phyloP scores from a whole-genome alignment of 2,888 invertebrate genomes.

The Cephus pygmeus region DNA sequence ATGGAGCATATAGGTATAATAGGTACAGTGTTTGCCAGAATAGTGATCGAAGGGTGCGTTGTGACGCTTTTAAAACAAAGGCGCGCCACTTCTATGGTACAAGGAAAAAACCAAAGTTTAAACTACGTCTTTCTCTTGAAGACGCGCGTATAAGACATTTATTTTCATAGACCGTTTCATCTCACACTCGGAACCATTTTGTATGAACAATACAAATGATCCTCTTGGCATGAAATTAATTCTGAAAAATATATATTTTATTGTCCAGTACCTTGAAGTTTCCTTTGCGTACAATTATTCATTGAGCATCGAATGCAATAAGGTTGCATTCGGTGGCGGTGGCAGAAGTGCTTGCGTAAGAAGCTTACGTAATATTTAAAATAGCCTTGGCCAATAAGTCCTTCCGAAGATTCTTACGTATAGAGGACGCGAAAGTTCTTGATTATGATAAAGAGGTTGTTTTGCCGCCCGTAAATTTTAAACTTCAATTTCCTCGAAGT shows the following conservation, averaged over 20 bases:
- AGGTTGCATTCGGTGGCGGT: not conserved
- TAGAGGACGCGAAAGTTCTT: not conserved
- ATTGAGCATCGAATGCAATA: not conserved
- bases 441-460: not conserved
- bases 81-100: slow-evolving; percentile 32
- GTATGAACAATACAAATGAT: not conserved
- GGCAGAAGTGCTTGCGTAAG: not conserved
- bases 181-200: not conserved
- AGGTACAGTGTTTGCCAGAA: slow-evolving; percentile 32
- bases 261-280: not conserved
- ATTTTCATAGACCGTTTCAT: not conserved
- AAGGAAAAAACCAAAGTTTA: not conserved
- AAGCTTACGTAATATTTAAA: not conserved
- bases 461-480: not conserved
- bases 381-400: not conserved
- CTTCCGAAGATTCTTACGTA: not conserved
- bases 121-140: not conserved
- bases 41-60: slow-evolving; percentile 34
- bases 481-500: not conserved
- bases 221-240: not conserved
- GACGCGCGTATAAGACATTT: not conserved
- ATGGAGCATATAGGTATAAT: not conserved
- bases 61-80: slow-evolving; percentile 48
- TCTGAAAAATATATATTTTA: not conserved
- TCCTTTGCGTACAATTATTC: not conserved